Percentiles rank a stretch among this genome's conserved stretches.
Evolutionary conservation across 2,113 vertebrate genomes (phyloP).

Genomic region (Ictidomys tridecemlineatus): DNA sequence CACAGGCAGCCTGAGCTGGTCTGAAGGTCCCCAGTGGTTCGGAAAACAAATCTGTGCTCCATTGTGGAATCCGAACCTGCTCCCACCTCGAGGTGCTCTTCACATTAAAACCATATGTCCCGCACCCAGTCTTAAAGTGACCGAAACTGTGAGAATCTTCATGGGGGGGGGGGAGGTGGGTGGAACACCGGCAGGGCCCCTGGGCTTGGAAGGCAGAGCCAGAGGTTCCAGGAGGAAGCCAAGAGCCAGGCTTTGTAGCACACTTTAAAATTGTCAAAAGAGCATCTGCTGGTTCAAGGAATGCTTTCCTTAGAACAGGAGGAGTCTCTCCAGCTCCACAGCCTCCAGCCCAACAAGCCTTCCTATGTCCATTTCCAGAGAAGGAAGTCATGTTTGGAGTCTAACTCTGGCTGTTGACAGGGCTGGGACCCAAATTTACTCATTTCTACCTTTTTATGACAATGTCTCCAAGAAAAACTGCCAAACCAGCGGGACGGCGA

Average conservation of each 20-base stretch:
- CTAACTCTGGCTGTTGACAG: neutral
- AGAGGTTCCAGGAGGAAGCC: neutral
- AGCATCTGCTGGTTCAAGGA: too few relatives aligned
- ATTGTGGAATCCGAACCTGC: neutral
- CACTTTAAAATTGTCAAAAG: neutral
- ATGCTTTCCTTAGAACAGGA: too few relatives aligned
- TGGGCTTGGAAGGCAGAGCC: neutral
- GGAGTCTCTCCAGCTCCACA: too few relatives aligned
- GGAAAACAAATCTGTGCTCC: neutral
- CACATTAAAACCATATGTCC: conserved; percentile 3
- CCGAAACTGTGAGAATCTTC: neutral
- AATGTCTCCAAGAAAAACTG: neutral
- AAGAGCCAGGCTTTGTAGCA: neutral
- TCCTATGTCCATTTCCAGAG: accelerated
- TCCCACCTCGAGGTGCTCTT: neutral
- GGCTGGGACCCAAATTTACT: neutral
- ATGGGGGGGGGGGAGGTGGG: neutral
- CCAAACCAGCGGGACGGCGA: neutral
- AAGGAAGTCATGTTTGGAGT: accelerated
- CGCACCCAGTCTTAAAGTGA: neutral
- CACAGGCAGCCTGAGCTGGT: neutral
- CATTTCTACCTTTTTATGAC: too few relatives aligned
- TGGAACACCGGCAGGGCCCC: neutral
- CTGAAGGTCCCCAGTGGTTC: neutral
- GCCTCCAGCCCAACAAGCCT: neutral